These are phyloP conservation scores for Oscarella lobularis DNA, from an alignment of 37 sponge, comb jelly and placozoan species.

Conservation along the genomic window DNA sequence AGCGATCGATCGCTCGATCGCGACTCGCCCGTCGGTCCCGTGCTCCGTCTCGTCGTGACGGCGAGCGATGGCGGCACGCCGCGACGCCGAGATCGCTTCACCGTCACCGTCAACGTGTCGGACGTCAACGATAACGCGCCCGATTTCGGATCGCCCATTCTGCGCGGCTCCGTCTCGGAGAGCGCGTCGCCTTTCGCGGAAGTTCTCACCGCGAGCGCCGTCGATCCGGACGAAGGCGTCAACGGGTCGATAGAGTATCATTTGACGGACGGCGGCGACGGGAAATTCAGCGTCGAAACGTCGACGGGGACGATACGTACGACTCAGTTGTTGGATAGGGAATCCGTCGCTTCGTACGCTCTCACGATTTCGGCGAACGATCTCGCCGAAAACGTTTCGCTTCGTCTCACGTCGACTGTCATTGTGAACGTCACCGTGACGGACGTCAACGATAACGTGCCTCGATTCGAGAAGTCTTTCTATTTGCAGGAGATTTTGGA, in stretches of 20 bases:
- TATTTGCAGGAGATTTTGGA: not conserved
- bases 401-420: not conserved
- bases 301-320: not conserved
- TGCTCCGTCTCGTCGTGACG: not conserved
- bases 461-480: not conserved
- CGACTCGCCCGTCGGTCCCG: not conserved
- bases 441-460: slow-evolving; percentile 2
- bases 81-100: not conserved
- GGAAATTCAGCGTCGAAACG: not conserved
- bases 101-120: slow-evolving; percentile 21
- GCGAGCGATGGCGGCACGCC: slow-evolving; percentile 2
- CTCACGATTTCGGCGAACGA: not conserved
- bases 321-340: not conserved
- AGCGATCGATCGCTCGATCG: not conserved
- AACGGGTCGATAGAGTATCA: slow-evolving; percentile 12
- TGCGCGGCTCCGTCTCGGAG: not conserved
- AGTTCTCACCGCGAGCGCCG: not conserved
- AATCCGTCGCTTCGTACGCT: not conserved
- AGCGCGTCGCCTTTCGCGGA: not conserved
- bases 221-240: slow-evolving; percentile 21
- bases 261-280: slow-evolving; percentile 1
- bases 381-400: not conserved
- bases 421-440: not conserved
- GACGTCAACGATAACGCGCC: slow-evolving; percentile 42
- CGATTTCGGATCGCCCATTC: not conserved